Evolutionary conservation across 2,888 invertebrate species (phyloP).

Genomic region (Pristionchus maxplancki): DNA sequence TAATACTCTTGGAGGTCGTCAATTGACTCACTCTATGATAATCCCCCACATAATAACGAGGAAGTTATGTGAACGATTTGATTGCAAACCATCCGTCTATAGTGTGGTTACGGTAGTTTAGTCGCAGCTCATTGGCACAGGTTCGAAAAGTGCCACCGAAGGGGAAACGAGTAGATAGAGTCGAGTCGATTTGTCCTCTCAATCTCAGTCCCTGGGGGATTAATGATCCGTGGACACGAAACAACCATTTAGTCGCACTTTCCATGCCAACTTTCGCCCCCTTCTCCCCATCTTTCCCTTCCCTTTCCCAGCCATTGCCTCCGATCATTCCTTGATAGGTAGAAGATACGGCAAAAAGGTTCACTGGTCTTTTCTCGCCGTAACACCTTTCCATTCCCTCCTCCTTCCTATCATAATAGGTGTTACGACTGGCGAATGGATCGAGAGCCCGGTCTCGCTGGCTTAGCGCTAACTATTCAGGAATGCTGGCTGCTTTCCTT

Average conservation of each 20-base stretch:
- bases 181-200: background rate
- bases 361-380: constrained; percentile 30
- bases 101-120: constrained; percentile 3
- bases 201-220: constrained; percentile 9
- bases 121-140: background rate
- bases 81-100: background rate
- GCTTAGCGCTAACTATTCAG: background rate
- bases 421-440: background rate
- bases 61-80: background rate
- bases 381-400: constrained; percentile 34
- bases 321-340: constrained; percentile 35
- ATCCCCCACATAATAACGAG: background rate
- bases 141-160: background rate
- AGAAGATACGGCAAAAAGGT: background rate
- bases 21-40: background rate
- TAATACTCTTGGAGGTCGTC: constrained; percentile 11
- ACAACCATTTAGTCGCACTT: constrained; percentile 42
- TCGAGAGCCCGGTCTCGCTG: constrained; percentile 28
- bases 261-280: constrained; percentile 9
- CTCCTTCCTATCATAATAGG: constrained; percentile 38
- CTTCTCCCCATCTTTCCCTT: background rate
- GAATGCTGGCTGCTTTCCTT: background rate
- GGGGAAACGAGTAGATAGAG: constrained; percentile 3
- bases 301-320: background rate
- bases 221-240: constrained; percentile 40